A percentile compares a stretch with the other conserved stretches of the same genome.
phyloP scores from a whole-genome alignment of 2,888 invertebrate species.

The Scrobipalpa costella region DNA sequence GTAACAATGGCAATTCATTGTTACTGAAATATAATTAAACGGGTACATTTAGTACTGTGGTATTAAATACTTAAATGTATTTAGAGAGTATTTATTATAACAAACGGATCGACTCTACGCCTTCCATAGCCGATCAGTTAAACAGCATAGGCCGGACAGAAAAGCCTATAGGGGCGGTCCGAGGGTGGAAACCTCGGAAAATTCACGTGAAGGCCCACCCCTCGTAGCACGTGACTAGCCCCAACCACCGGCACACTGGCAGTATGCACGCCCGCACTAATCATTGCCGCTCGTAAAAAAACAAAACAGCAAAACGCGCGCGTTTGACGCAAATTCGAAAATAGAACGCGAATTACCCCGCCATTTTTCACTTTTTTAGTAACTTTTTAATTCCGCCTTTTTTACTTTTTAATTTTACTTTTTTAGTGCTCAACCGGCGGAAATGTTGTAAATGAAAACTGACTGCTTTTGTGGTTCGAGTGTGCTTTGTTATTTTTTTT shows the following conservation, averaged over 20 bases:
- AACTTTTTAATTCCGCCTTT: slow-evolving; percentile 34
- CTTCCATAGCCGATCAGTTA: slow-evolving; percentile 70
- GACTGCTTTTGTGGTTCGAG: slow-evolving; percentile 56
- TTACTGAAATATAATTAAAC: neutral
- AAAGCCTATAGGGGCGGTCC: slow-evolving; percentile 81
- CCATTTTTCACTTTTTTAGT: slow-evolving; percentile 30
- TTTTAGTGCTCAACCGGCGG: slow-evolving; percentile 57
- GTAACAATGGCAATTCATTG: neutral
- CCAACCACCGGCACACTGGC: slow-evolving; percentile 45
- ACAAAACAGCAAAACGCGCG: slow-evolving; percentile 51
- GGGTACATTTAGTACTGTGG: neutral
- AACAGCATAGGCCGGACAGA: slow-evolving; percentile 81
- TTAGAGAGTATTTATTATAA: neutral
- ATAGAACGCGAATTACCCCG: slow-evolving; percentile 37
- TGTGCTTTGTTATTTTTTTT: slow-evolving; percentile 55
- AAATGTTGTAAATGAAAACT: slow-evolving; percentile 62
- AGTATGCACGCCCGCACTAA: slow-evolving; percentile 69
- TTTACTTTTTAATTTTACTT: slow-evolving; percentile 31
- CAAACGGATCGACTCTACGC: slow-evolving; percentile 52
- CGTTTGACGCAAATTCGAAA: slow-evolving; percentile 59
- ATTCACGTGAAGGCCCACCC: slow-evolving; percentile 79
- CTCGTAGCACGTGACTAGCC: slow-evolving; percentile 75
- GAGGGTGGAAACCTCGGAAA: slow-evolving; percentile 81
- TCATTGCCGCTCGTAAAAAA: slow-evolving; percentile 73
- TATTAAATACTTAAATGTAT: neutral